Evolutionary conservation across 2,888 invertebrate genomes (phyloP), one percentile per base, ranked within the genome.

Genomic region (Dinocampus coccinellae): DNA sequence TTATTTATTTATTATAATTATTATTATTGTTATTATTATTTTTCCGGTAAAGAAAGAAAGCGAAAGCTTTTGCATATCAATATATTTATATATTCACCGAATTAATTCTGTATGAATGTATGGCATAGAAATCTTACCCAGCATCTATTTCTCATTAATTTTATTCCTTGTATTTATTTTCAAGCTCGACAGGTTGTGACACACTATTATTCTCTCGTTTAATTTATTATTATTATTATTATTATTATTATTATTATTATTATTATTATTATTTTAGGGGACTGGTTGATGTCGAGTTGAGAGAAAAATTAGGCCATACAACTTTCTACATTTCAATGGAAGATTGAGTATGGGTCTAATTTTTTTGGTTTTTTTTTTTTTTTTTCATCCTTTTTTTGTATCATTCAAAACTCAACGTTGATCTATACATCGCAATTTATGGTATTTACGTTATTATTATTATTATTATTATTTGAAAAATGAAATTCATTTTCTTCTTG

Each of bases 171-270:
- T 65, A 33, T 64, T 64, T 42, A 22, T 20, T 70, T 74, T 72
- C 74, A 75, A 77, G 77, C 75, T 75, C 75, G 75, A 76, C 75
- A 73, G 72, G 73, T 73, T n/a, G 72, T 73, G 69, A 70, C 62
- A 70, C 42, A 70, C 20, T 2, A 39, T 4, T 16, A n/a, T 10
- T 9, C 16, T 16, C 16, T 6, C 20, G n/a, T 13, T 39, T n/a
- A 39, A 39, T 39, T 39, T 39, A 39, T 55, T 60, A 57, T 47
- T 53, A 42, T 20, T 68, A 55, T 63, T 24, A 29, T 68, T n/a
- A 39, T 36, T 61, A 39, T 55, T 60, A 58, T 52, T 42, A 36
- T 20, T 68, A 55, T 63, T 20, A 33, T 69, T 16, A 39, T 39
- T 63, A 57, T 69, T 65, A 52, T 42, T 69, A n/a, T 69, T 62